Percentiles rank a stretch among this genome's conserved stretches.
These are phyloP conservation scores for Phrynosoma blainvillii DNA, from an alignment of 2,113 vertebrate genomes.

Conservation along the genomic window DNA sequence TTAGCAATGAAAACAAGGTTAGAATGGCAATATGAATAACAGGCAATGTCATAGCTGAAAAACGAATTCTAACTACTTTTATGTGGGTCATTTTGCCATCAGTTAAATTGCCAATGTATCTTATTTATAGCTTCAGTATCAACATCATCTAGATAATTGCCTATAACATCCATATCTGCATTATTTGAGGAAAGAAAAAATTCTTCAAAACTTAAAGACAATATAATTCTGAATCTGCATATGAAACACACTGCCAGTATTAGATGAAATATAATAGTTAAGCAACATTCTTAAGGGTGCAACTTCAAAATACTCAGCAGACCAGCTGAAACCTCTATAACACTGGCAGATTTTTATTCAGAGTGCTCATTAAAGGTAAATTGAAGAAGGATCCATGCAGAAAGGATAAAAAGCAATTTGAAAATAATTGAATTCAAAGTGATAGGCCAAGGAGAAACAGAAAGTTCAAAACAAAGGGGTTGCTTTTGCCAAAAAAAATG, in stretches of 20 bases:
- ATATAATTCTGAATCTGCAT: not conserved
- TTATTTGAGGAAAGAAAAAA: not conserved
- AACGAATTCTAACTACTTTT: slow-evolving; percentile 4
- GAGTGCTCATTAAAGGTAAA: slow-evolving; percentile 28
- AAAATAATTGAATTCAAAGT: slow-evolving; percentile 51
- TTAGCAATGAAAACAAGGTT: not conserved
- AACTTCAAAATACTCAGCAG: no score
- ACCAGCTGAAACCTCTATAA: no score
- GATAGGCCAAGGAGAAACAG: not conserved
- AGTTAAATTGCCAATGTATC: not conserved
- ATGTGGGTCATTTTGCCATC: not conserved
- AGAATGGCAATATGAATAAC: not conserved
- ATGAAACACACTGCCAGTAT: not conserved
- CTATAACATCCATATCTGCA: slow-evolving; percentile 30
- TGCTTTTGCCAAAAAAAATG: not conserved
- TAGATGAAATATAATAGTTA: not conserved
- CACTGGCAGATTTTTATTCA: no score
- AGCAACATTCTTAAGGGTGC: not conserved
- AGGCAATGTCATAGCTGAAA: not conserved
- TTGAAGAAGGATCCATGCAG: not conserved
- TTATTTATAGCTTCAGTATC: slow-evolving; percentile 34
- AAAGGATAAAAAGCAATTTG: slow-evolving; percentile 16
- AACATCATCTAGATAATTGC: slow-evolving; percentile 12
- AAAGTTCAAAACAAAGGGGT: slow-evolving; percentile 5
- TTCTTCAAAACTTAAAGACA: not conserved